Evolutionary conservation across 2,113 vertebrate species (phyloP).

Genomic region (Mus musculus): DNA sequence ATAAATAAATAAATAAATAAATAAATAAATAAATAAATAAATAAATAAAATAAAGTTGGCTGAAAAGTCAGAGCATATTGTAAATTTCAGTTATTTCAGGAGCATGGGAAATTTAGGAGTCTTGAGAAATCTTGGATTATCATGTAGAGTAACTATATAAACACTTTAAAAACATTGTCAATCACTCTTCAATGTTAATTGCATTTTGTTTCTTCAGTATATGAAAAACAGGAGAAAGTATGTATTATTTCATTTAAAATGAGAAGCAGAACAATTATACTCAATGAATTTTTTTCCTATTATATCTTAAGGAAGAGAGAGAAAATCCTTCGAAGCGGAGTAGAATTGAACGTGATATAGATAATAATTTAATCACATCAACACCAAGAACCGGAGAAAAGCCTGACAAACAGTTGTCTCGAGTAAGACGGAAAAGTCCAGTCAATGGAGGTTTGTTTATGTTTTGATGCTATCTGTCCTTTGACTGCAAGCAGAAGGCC

Average conservation of each 20-base stretch:
- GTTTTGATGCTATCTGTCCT: slow-evolving; percentile 12
- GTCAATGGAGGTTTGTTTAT: slow-evolving; percentile 93
- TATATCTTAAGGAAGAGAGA: slow-evolving; percentile 91
- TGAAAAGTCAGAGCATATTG: slow-evolving; percentile 23
- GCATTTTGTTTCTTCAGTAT: slow-evolving; percentile 17
- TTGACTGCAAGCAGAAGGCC: slow-evolving; percentile 42
- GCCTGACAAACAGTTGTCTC: slow-evolving; percentile 89
- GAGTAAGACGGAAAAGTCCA: slow-evolving; percentile 93
- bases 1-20: too few relatives aligned
- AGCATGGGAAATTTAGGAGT: slow-evolving; percentile 35
- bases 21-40: too few relatives aligned
- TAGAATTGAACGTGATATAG: slow-evolving; percentile 93
- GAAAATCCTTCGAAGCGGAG: slow-evolving; percentile 95
- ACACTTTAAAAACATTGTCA: background rate
- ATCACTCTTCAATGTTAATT: slow-evolving; percentile 49
- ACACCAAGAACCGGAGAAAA: slow-evolving; percentile 90
- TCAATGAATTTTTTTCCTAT: slow-evolving; percentile 76
- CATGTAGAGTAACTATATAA: background rate
- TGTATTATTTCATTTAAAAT: slow-evolving; percentile 32
- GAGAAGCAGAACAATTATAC: slow-evolving; percentile 46
- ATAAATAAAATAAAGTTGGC: slow-evolving; percentile 26
- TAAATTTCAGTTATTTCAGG: slow-evolving; percentile 52
- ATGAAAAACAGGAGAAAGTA: slow-evolving; percentile 49
- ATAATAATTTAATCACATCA: slow-evolving; percentile 96
- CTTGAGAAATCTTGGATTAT: background rate